These are phyloP conservation scores for Anser brachyrhynchus DNA, from an alignment of 2,113 vertebrate genomes.

Conservation along the genomic window DNA sequence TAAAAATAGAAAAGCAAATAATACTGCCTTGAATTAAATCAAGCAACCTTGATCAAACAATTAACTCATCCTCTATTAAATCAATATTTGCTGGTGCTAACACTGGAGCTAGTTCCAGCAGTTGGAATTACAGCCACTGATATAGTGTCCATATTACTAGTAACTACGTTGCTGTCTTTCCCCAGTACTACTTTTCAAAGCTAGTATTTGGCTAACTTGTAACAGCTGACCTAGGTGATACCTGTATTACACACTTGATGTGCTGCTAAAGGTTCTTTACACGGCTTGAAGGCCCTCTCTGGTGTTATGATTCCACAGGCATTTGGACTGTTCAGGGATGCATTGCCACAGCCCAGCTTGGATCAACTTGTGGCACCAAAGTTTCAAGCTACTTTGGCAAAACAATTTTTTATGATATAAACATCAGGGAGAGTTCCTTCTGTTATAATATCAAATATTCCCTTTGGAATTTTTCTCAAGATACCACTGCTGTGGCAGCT, in stretches of 20 bases:
- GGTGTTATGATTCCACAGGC: accelerated
- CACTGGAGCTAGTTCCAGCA: slow-evolving; percentile 6
- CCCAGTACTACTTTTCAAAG: neutral
- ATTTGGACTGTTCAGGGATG: accelerated
- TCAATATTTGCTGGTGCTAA: slow-evolving; percentile 47
- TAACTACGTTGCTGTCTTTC: slow-evolving; percentile 6
- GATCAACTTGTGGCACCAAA: neutral
- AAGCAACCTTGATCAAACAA: slow-evolving; percentile 32
- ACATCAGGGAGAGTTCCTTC: neutral
- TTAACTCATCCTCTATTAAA: slow-evolving; percentile 46
- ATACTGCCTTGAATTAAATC: slow-evolving; percentile 16
- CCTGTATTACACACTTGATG: accelerated
- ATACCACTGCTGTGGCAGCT: neutral
- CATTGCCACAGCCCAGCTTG: neutral
- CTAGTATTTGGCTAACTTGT: neutral
- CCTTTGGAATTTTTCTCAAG: neutral
- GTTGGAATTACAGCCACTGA: neutral
- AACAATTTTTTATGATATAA: neutral
- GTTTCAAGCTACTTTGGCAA: neutral
- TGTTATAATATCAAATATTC: neutral
- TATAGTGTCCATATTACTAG: slow-evolving; percentile 14
- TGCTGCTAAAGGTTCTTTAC: neutral
- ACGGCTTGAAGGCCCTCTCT: neutral
- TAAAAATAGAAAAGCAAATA: slow-evolving; percentile 29
- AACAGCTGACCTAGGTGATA: neutral